A percentile compares a stretch with the other conserved stretches of the same genome.
Evolutionary conservation across 2,113 vertebrate species (phyloP).

Genomic region (Pandion haliaetus): DNA sequence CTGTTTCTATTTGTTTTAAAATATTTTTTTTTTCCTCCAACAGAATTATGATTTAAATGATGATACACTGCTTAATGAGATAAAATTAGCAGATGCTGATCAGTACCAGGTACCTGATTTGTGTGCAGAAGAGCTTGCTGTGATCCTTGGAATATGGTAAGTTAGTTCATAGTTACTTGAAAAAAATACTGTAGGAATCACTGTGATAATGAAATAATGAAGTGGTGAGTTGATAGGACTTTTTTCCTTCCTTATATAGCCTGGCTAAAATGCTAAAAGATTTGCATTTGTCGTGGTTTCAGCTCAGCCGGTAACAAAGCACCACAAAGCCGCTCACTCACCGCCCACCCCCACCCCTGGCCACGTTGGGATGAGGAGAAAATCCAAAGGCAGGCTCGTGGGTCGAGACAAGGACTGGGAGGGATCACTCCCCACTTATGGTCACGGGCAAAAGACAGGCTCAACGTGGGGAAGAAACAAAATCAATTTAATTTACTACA

Average conservation of each 20-base stretch:
- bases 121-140: conserved; percentile 90
- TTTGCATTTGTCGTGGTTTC: too few species aligned
- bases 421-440: too few species aligned
- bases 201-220: background rate
- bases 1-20: background rate
- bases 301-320: too few species aligned
- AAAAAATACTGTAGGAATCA: background rate
- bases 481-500: too few species aligned
- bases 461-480: too few species aligned
- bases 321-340: too few species aligned
- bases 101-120: conserved; percentile 85
- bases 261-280: background rate
- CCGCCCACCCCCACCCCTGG: too few species aligned
- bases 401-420: too few species aligned
- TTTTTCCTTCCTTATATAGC: background rate
- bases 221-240: background rate
- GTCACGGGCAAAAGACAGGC: too few species aligned
- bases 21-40: background rate
- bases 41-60: conserved; percentile 89
- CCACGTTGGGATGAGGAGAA: too few species aligned
- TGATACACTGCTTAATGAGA: conserved; percentile 88
- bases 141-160: conserved; percentile 93
- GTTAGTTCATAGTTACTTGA: background rate
- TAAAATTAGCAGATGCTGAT: conserved; percentile 84
- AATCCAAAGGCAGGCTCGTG: too few species aligned